Percentiles rank a stretch among this genome's conserved stretches.
phyloP scores from a whole-genome alignment of 2,113 vertebrate genomes.

The Arenaria interpres region DNA sequence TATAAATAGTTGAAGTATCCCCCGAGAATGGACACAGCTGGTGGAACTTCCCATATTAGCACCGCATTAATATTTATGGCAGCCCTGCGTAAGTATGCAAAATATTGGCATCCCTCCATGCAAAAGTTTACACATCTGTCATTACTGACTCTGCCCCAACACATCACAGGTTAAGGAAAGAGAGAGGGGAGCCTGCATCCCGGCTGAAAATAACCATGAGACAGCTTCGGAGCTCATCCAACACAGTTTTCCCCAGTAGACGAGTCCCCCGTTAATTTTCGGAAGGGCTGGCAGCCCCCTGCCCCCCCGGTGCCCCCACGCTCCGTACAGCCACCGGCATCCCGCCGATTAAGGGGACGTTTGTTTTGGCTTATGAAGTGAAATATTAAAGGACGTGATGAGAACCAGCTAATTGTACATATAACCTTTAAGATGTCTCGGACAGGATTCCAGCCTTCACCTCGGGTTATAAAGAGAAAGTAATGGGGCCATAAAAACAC shows the following conservation, averaged over 20 bases:
- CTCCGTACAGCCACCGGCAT: neutral
- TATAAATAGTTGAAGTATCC: constrained; percentile 73
- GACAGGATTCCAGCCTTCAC: constrained; percentile 70
- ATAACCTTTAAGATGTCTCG: constrained; percentile 66
- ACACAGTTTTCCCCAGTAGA: fast-evolving
- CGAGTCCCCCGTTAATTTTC: fast-evolving
- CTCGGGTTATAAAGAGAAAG: constrained; percentile 70
- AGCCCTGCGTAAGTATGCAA: constrained; percentile 58
- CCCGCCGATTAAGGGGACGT: neutral
- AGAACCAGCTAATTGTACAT: constrained; percentile 64
- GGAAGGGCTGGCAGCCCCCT: neutral
- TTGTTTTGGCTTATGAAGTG: constrained; percentile 17
- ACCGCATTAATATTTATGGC: constrained; percentile 71
- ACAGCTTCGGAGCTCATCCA: neutral
- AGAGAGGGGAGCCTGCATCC: neutral
- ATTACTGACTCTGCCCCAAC: constrained; percentile 36
- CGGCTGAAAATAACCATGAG: fast-evolving
- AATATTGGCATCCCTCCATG: constrained; percentile 66
- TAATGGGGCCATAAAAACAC: constrained; percentile 72
- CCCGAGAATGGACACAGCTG: constrained; percentile 71
- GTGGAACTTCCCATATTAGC: constrained; percentile 70
- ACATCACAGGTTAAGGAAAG: neutral
- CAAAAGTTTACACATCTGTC: constrained; percentile 71
- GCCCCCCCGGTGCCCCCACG: fast-evolving
- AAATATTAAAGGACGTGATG: constrained; percentile 49